Conservation (phyloP, 2,797 vertebrate species). For the Gymnocypris eckloni region DNA sequence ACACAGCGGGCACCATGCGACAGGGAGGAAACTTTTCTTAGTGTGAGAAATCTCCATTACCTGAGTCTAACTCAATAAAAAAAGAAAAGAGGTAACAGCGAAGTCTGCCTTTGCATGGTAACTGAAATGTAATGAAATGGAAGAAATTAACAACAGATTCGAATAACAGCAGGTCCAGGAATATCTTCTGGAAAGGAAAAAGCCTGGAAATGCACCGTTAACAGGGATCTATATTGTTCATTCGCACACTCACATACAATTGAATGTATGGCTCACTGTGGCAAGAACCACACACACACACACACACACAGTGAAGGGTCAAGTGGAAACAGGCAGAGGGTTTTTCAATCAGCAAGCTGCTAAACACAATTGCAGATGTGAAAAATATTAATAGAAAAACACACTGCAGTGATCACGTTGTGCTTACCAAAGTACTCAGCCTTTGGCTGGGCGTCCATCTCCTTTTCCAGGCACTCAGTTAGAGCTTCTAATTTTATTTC, state of each 20-base stretch:
- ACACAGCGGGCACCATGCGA: background rate
- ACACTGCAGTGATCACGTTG: conserved; percentile 41
- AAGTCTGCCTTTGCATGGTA: background rate
- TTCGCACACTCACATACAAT: conserved; percentile 46
- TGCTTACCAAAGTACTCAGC: conserved; percentile 95
- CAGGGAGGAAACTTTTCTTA: background rate
- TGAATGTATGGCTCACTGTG: conserved; percentile 29
- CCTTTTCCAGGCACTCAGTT: conserved; percentile 90
- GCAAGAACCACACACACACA: conserved; percentile 40
- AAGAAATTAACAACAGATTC: conserved; percentile 8
- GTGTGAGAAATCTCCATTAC: background rate
- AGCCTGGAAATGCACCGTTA: conserved; percentile 36
- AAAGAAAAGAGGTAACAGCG: background rate
- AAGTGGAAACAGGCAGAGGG: conserved; percentile 54
- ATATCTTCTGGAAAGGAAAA: conserved; percentile 37
- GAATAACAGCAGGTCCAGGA: conserved; percentile 9
- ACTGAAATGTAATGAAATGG: conserved; percentile 22
- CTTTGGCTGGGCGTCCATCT: conserved; percentile 92
- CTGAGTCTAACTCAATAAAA: background rate
- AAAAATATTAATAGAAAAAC: conserved; percentile 34
- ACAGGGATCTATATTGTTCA: conserved; percentile 47
- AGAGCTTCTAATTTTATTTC: conserved; percentile 94
- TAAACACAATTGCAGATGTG: conserved; percentile 55
- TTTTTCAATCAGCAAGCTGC: conserved; percentile 55
- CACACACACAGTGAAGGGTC: conserved; percentile 47